A percentile compares a stretch with the other conserved stretches of the same genome.
Conservation (phyloP, 2,797 vertebrate genomes). For the Lemur catta region DNA sequence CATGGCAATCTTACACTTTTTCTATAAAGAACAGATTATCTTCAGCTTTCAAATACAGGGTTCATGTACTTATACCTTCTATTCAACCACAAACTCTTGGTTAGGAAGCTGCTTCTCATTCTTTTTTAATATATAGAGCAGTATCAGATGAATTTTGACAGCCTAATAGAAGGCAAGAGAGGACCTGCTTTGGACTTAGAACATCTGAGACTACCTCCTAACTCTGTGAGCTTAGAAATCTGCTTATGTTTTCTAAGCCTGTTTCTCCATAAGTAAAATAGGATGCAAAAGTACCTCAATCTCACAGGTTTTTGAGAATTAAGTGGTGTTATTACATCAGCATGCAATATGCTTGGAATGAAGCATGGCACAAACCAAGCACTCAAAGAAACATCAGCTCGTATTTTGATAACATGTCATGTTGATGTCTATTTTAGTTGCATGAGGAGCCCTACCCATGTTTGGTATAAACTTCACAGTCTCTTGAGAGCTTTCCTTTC, state of each 20-base stretch:
- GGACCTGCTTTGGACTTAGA: neutral
- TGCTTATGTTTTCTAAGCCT: neutral
- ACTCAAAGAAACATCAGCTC: neutral
- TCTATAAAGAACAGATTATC: neutral
- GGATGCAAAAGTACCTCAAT: neutral
- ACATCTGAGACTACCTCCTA: neutral
- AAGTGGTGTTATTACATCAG: neutral
- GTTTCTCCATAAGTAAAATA: neutral
- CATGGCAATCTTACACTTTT: neutral
- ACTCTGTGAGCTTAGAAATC: neutral
- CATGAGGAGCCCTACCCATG: neutral
- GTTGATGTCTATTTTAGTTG: neutral
- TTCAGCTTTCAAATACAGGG: neutral
- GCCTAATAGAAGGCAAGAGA: neutral
- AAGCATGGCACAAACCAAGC: neutral
- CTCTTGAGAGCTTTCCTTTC: neutral
- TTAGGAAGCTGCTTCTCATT: neutral
- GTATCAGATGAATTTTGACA: neutral
- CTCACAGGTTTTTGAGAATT: neutral
- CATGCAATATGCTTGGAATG: neutral
- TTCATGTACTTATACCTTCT: neutral
- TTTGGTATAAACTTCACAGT: neutral
- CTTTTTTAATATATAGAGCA: neutral
- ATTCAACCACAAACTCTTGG: neutral
- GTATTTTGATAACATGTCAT: neutral